These are phyloP conservation scores for Petromus typicus DNA, from an alignment of 2,113 vertebrate genomes.

Conservation along the genomic window DNA sequence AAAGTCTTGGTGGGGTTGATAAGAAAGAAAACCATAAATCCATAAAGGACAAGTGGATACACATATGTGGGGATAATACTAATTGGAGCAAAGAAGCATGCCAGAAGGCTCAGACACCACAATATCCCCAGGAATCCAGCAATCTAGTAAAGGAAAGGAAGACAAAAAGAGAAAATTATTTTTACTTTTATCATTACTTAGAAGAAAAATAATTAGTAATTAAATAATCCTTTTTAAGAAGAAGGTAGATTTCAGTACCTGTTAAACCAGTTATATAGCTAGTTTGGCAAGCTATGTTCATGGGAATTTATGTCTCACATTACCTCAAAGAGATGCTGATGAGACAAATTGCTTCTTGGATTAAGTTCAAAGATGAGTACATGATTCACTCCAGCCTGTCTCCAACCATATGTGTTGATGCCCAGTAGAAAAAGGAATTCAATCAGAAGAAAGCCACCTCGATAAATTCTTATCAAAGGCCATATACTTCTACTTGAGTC, in stretches of 20 bases:
- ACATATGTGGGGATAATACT: constrained; percentile 94
- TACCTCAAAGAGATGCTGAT: constrained; percentile 99
- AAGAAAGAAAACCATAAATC: constrained; percentile 98
- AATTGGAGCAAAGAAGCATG: constrained; percentile 94
- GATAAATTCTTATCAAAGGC: constrained; percentile 97
- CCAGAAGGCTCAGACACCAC: constrained; percentile 98
- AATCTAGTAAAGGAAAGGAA: constrained; percentile 87
- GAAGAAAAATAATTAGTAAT: constrained; percentile 51
- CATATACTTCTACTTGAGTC: constrained; percentile 88
- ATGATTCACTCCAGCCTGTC: constrained; percentile 97
- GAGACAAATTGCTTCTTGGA: constrained; percentile 96
- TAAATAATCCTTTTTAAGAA: constrained; percentile 46
- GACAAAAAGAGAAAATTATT: constrained; percentile 57
- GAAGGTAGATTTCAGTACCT: constrained; percentile 6
- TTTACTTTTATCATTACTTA: constrained; percentile 49
- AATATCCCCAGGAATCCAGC: constrained; percentile 97
- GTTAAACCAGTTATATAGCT: not conserved
- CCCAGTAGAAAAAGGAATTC: constrained; percentile 98
- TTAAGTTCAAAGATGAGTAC: constrained; percentile 98
- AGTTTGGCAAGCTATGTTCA: not conserved
- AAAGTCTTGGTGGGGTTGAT: constrained; percentile 98
- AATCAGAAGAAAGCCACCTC: constrained; percentile 97
- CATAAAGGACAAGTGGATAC: constrained; percentile 96
- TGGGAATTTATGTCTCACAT: not conserved
- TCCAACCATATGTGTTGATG: constrained; percentile 98